These are phyloP conservation scores for Sinosuthora webbiana DNA, from an alignment of 2,113 vertebrate species.

Conservation along the genomic window DNA sequence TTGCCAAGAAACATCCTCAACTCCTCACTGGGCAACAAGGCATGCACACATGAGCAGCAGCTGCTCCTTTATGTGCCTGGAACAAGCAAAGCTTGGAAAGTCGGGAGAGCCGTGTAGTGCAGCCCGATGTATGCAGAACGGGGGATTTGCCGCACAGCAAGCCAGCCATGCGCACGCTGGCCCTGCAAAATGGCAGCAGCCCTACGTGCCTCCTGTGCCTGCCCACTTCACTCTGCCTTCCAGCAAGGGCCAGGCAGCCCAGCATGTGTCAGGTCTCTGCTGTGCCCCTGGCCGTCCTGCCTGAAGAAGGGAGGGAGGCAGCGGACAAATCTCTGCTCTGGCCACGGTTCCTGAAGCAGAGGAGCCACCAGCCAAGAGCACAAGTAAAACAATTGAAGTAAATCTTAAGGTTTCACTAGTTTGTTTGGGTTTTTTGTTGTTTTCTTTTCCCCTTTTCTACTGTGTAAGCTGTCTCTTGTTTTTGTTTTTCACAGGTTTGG, in stretches of 20 bases:
- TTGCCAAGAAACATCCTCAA: constrained; percentile 31
- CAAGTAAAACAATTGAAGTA: neutral
- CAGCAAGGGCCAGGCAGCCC: neutral
- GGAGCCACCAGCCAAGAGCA: neutral
- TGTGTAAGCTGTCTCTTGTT: neutral
- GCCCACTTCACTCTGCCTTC: neutral
- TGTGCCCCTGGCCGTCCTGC: neutral
- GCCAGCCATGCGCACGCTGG: neutral
- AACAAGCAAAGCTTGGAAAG: constrained; percentile 32
- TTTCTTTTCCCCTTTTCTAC: neutral
- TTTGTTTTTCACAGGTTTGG: neutral
- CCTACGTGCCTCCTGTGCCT: neutral
- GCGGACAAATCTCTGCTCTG: neutral
- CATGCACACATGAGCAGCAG: constrained; percentile 35
- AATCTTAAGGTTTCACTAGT: neutral
- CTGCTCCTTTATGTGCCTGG: constrained; percentile 60
- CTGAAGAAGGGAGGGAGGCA: neutral
- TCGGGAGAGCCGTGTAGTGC: neutral
- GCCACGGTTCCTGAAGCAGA: neutral
- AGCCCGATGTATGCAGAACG: neutral
- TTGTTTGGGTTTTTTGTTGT: neutral
- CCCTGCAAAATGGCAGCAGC: neutral
- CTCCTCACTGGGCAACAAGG: constrained; percentile 6
- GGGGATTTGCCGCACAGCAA: neutral
- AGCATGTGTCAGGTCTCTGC: accelerated